phyloP scores from a whole-genome alignment of 2,797 vertebrate species.

The Sebastes iracundus region DNA sequence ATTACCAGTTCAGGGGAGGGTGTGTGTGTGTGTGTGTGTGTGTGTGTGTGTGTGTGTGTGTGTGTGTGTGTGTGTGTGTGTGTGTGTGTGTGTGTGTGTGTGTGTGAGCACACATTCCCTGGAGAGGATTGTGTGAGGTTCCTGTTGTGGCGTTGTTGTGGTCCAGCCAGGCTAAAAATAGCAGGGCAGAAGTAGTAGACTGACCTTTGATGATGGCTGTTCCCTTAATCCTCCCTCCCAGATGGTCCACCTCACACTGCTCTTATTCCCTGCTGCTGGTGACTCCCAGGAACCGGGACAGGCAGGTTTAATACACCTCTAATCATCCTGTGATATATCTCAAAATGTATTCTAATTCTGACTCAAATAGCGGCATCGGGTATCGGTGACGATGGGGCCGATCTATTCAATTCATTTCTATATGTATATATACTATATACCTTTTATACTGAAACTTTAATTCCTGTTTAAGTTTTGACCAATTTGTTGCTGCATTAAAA shows the following conservation, averaged over 20 bases:
- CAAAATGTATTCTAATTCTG: background rate
- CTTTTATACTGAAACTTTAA: too few relatives aligned
- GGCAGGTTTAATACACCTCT: conserved; percentile 1
- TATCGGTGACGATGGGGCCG: too few relatives aligned
- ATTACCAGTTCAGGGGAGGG: conserved; percentile 18
- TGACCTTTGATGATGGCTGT: conserved; percentile 61
- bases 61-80: background rate
- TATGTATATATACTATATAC: too few relatives aligned
- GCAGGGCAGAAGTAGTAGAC: conserved; percentile 43
- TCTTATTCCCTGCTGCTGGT: conserved; percentile 21
- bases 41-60: too few relatives aligned
- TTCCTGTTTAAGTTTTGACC: too few relatives aligned
- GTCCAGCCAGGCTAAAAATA: conserved; percentile 71
- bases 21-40: background rate
- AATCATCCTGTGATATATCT: background rate
- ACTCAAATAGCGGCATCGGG: too few relatives aligned
- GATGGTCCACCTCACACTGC: conserved; percentile 41
- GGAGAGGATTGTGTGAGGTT: conserved; percentile 46
- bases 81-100: too few relatives aligned
- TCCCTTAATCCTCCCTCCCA: conserved; percentile 57
- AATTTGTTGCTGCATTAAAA: too few relatives aligned
- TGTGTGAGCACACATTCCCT: conserved; percentile 16
- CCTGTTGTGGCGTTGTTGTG: conserved; percentile 61
- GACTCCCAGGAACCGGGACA: conserved; percentile 10
- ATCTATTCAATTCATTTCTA: too few relatives aligned